These are phyloP conservation scores for Picathartes gymnocephalus DNA, from an alignment of 2,113 vertebrate genomes.

Conservation along the genomic window DNA sequence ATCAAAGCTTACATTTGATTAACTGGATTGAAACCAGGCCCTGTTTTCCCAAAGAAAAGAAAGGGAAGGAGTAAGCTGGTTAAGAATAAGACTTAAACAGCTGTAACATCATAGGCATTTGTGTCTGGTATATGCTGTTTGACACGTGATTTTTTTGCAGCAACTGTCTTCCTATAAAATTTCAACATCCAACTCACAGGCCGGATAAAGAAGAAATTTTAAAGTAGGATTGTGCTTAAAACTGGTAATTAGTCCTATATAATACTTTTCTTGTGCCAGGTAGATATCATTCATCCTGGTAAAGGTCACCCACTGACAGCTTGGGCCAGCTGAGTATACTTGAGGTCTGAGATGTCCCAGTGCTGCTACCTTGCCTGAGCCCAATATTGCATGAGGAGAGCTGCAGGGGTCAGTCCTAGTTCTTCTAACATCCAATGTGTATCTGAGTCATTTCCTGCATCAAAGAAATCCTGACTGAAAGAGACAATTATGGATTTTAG, in stretches of 20 bases:
- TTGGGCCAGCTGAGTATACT: neutral
- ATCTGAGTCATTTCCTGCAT: neutral
- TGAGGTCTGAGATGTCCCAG: neutral
- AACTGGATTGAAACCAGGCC: neutral
- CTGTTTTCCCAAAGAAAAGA: neutral
- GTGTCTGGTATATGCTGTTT: neutral
- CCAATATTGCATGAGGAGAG: accelerated
- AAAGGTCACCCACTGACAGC: neutral
- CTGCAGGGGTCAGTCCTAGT: neutral
- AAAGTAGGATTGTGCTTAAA: neutral
- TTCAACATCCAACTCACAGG: neutral
- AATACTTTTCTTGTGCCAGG: neutral
- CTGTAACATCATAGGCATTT: neutral
- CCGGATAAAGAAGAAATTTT: neutral
- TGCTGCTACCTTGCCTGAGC: neutral
- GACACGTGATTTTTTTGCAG: neutral
- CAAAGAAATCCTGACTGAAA: neutral
- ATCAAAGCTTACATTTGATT: neutral
- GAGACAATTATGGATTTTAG: neutral
- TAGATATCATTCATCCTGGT: neutral
- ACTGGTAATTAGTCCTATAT: neutral
- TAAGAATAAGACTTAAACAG: neutral
- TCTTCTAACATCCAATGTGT: neutral
- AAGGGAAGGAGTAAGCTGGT: neutral
- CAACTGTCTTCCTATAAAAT: neutral